phyloP scores from a whole-genome alignment of 2,797 vertebrate genomes.

The Acipenser transmontanus region DNA sequence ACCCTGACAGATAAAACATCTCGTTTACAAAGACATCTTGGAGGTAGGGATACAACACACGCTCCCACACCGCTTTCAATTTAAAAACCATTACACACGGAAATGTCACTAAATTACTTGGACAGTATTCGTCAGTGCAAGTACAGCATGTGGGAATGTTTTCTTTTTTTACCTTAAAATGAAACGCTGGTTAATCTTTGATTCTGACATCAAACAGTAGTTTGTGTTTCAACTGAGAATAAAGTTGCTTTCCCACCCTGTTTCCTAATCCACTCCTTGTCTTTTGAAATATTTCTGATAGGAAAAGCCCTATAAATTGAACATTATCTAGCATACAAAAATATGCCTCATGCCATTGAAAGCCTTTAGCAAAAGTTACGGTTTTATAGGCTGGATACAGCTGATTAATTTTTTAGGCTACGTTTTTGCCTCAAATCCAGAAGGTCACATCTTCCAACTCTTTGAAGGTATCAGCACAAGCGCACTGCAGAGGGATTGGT shows the following conservation, averaged over 20 bases:
- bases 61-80: not conserved
- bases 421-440: not conserved
- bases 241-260: no score
- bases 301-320: not conserved
- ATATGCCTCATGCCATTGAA: not conserved
- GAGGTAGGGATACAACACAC: not conserved
- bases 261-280: no score
- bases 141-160: no score
- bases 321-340: not conserved
- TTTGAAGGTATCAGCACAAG: constrained; percentile 3
- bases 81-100: not conserved
- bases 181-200: no score
- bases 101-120: no score
- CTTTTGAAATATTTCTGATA: not conserved
- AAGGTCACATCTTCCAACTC: not conserved
- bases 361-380: not conserved
- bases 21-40: constrained; percentile 1
- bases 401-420: constrained; percentile 4
- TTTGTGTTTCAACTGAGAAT: no score
- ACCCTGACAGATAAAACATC: not conserved
- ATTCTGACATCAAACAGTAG: no score
- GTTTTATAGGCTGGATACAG: not conserved
- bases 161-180: no score
- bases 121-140: no score
- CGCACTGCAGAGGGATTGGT: not conserved